Percentiles rank a stretch among this genome's conserved stretches.
Evolutionary conservation across 2,888 invertebrate species (phyloP).

Genomic region (Drosophila kanekoi): DNA sequence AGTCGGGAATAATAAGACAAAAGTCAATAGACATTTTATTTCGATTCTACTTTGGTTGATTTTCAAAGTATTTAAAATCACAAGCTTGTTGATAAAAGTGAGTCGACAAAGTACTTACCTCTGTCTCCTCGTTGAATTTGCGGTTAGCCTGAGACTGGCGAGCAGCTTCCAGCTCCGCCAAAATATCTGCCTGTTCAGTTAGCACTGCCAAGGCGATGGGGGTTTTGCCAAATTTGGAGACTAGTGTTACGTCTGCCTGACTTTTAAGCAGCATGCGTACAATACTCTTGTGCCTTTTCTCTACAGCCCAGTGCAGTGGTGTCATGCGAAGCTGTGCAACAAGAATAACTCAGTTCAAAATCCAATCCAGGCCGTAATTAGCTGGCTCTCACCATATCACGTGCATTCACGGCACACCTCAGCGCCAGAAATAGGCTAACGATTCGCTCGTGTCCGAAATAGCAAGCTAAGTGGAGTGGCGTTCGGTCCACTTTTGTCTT

Average conservation of each 20-base stretch:
- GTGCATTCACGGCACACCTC: conserved; percentile 90
- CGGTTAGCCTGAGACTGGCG: conserved; percentile 79
- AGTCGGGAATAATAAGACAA: conserved; percentile 11
- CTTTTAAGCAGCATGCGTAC: conserved; percentile 89
- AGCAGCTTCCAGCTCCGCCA: conserved; percentile 86
- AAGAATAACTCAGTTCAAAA: not conserved
- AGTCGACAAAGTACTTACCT: conserved; percentile 63
- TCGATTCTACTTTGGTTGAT: not conserved
- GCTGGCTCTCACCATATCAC: conserved; percentile 89
- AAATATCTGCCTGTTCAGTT: conserved; percentile 88
- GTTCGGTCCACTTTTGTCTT: conserved; percentile 97
- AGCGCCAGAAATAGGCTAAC: conserved; percentile 89
- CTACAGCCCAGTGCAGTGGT: conserved; percentile 97
- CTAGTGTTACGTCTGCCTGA: conserved; percentile 89
- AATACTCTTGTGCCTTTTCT: conserved; percentile 90
- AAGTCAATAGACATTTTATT: conserved; percentile 7
- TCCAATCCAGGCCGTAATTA: not conserved
- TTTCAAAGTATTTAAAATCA: not conserved
- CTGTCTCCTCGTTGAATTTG: conserved; percentile 81
- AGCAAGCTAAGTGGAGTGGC: conserved; percentile 94
- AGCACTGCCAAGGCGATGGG: conserved; percentile 89
- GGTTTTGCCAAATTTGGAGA: conserved; percentile 91
- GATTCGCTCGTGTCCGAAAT: conserved; percentile 92
- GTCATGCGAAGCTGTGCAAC: conserved; percentile 91
- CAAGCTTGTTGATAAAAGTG: not conserved